Evolutionary conservation across 2,797 vertebrate species (phyloP).

Genomic region (Rhinogobio ventralis): DNA sequence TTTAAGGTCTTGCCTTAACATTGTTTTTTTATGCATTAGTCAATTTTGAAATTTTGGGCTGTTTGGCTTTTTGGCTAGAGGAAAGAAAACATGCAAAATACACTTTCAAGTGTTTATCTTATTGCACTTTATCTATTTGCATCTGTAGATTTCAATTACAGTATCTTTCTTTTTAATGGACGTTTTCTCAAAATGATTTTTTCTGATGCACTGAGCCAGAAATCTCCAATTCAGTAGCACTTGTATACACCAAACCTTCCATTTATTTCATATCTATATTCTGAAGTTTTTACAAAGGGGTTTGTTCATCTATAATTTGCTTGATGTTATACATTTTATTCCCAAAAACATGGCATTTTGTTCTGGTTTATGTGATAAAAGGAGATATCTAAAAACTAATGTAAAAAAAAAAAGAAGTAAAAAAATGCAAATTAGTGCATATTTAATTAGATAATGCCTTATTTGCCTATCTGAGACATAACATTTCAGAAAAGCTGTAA

Average conservation of each 20-base stretch:
- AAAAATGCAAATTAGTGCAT: background rate
- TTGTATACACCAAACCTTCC: background rate
- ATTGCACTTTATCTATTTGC: background rate
- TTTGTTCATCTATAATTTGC: background rate
- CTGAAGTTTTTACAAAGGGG: background rate
- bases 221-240: background rate
- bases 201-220: background rate
- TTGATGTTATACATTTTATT: background rate
- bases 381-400: background rate
- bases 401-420: too few relatives aligned
- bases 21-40: too few relatives aligned
- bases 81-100: background rate
- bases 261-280: background rate
- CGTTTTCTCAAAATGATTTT: background rate
- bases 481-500: background rate
- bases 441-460: background rate
- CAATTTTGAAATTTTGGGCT: background rate
- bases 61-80: background rate
- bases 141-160: background rate
- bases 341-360: too few relatives aligned
- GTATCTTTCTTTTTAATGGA: background rate
- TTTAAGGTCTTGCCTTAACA: too few relatives aligned
- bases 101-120: background rate
- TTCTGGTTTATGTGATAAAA: too few relatives aligned
- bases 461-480: background rate